Evolutionary conservation across 1,140 invertebrate species (phyloP).

Genomic region (Belonocnema kinseyi): DNA sequence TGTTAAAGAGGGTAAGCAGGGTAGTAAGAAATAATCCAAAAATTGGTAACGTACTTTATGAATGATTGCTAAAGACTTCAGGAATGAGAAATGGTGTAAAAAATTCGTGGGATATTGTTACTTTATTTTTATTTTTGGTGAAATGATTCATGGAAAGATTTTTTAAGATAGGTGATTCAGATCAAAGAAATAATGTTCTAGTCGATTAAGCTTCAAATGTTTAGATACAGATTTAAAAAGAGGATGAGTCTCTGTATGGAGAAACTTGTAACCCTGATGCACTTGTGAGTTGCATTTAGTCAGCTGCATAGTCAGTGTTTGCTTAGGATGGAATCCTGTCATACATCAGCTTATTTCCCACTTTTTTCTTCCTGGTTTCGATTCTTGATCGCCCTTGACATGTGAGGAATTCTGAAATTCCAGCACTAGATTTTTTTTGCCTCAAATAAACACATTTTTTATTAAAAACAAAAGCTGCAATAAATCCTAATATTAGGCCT

Average conservation of each 20-base stretch:
- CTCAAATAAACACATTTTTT: conserved; percentile 2
- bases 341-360: conserved; percentile 28
- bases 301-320: conserved; percentile 30
- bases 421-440: not conserved
- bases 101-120: no score
- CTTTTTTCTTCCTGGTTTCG: conserved; percentile 20
- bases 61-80: no score
- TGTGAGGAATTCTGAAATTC: conserved; percentile 20
- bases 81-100: no score
- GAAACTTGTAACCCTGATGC: conserved; percentile 27
- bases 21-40: no score
- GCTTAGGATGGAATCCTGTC: conserved; percentile 29
- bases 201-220: conserved; percentile 2
- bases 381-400: not conserved
- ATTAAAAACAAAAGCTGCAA: not conserved
- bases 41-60: no score
- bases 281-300: conserved; percentile 31
- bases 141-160: no score
- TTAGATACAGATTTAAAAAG: not conserved
- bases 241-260: conserved; percentile 6
- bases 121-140: no score
- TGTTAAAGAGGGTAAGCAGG: no score
- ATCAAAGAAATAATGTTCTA: not conserved
- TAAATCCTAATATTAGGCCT: not conserved
- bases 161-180: not conserved